Evolutionary conservation across 2,113 vertebrate genomes (phyloP).

Genomic region (Dipodomys spectabilis): DNA sequence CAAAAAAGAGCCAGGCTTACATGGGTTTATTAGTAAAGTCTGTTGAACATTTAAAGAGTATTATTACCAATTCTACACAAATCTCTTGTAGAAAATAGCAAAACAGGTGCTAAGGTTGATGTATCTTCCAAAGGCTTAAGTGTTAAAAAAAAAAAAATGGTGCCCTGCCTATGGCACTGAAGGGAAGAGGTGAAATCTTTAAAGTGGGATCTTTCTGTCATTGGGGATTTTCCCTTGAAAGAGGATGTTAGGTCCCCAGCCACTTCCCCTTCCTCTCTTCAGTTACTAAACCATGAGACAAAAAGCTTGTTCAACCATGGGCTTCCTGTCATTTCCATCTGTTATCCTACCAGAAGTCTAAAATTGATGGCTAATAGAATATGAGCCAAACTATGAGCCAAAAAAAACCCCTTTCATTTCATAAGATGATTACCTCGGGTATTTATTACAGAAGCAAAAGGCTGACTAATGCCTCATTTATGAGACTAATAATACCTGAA

Average conservation of each 20-base stretch:
- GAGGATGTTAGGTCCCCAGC: neutral
- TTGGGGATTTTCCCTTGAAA: neutral
- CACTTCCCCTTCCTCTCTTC: neutral
- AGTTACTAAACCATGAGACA: too few species aligned
- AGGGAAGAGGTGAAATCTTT: neutral
- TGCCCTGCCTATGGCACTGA: neutral
- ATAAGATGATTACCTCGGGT: neutral
- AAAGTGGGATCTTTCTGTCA: neutral
- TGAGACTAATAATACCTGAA: neutral
- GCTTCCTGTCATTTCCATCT: neutral
- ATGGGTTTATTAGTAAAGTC: neutral
- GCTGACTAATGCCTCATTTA: neutral
- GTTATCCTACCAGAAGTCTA: neutral
- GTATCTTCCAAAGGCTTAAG: neutral
- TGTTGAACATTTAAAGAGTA: too few species aligned
- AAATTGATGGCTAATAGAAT: neutral
- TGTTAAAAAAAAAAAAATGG: neutral
- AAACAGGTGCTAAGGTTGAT: neutral
- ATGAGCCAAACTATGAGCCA: neutral
- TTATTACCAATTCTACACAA: neutral
- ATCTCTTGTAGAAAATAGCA: neutral
- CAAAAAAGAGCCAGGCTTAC: neutral
- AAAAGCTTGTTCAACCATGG: neutral
- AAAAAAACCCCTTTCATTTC: neutral
- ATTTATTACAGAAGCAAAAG: neutral